Base-by-base conservation (phyloP, 2,888 invertebrate species). In the Coelinius sp. region DNA sequence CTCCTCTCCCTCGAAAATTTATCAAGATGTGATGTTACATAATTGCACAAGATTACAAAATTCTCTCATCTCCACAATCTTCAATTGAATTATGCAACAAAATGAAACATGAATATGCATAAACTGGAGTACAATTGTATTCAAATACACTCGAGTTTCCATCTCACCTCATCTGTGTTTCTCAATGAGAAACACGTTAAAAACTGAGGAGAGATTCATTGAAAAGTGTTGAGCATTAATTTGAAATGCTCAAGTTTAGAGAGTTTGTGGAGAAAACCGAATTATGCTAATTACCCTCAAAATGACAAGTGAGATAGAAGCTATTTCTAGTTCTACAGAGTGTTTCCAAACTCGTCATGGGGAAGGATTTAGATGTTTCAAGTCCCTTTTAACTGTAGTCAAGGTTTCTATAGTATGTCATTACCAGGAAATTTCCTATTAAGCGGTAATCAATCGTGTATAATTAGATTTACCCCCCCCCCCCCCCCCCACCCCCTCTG, bases 241-340 rank as follows among this genome's bases (percentile, higher is more conserved):
- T 59, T 20, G 17, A 59, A 27, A 59, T 31, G 35, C 59, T 35
- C 12, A 17, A 59, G 35, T 59, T 59, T 6, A 59, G 77, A 44
- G 73, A 87, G 88, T 66, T 90, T 89, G 81, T 85, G 59, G 90
- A n/a, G n/a, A n/a, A 73, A 90, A 89, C 82, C 88, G 89, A 75
- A 87, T 89, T 80, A 88, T 90, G 79, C 88, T 89, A 62, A 88
- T 88, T 63, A 89, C 89, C 76, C 79, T 89, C 24, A 82, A 84
- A 73, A 74, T 76, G 70, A 79, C 64, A 80, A 80, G 66, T 46
- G 73, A 68, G 67, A 73, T 67, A 46, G 72, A 49, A 56, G 72
- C 67, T 35, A 27, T 46, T 41, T 65, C 25, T 38, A 56, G 56
- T 64, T 46, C 27, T 53, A 52, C 52, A 5, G 80, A 53, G 38